phyloP scores from a whole-genome alignment of 1,140 invertebrate genomes.

The Archivesica marissinica region DNA sequence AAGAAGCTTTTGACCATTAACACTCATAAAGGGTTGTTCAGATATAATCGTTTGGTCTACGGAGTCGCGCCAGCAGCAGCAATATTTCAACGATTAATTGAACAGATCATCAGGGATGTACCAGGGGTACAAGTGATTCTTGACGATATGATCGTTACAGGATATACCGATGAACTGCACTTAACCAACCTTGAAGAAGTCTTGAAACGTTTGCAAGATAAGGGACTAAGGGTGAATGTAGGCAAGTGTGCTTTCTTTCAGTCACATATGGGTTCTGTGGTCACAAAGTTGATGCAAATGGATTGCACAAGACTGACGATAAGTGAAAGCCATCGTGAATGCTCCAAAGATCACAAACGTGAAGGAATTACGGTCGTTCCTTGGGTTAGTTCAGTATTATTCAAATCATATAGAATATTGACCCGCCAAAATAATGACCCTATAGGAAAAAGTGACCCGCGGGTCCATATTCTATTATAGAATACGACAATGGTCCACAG shows the following conservation, averaged over 20 bases:
- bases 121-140: background rate
- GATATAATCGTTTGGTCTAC: constrained; percentile 84
- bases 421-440: too few species aligned
- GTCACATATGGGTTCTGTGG: constrained; percentile 16
- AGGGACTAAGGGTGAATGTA: background rate
- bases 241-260: background rate
- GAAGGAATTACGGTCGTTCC: background rate
- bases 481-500: constrained; percentile 79
- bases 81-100: constrained; percentile 85
- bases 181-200: constrained; percentile 3
- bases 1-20: constrained; percentile 75
- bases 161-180: background rate
- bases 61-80: constrained; percentile 84
- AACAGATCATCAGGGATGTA: constrained; percentile 30
- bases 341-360: background rate
- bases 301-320: constrained; percentile 18
- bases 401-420: too few species aligned
- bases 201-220: background rate
- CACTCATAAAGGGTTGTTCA: constrained; percentile 84
- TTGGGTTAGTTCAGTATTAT: background rate
- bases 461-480: too few species aligned
- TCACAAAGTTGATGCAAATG: constrained; percentile 26
- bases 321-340: background rate
- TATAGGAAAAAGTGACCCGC: too few species aligned
- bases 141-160: constrained; percentile 61